Evolutionary conservation across 2,797 vertebrate genomes (phyloP), one percentile per base, ranked within the genome.

Genomic region (Eulemur mongoz): DNA sequence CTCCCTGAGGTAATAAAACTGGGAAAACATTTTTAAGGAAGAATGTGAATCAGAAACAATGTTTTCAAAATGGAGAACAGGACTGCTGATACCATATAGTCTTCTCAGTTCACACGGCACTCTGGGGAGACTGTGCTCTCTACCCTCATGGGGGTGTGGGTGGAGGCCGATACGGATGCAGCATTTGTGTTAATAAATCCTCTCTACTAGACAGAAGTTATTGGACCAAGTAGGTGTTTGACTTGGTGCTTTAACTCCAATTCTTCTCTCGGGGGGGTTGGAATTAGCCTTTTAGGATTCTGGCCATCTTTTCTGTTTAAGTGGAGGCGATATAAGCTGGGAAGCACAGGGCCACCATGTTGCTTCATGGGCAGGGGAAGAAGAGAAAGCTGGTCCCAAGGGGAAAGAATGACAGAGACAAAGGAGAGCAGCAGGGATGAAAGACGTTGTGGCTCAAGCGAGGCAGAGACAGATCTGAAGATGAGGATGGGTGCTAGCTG

Each of bases 1-100:
- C 82, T 92, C 84, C 84, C 93, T 72, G 50, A 82, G 32, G 50
- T 95, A 79, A 83, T 75, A 85, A 79, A 89, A 85, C 63, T 91
- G n/a, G 52, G 38, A 67, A 95, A 92, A 20, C 6, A 18, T 61
- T 87, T 85, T 82, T 54, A 65, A 50, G 23, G 7, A 89, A 92
- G 50, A 91, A 40, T 30, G 63, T 75, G 23, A 52, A 59, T 69
- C 22, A 57, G 25, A 92, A 94, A 80, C 54, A 3, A 91, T 75
- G 35, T 91, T 94, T 95, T 63, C 27, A 69, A 92, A 81, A 69
- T 69, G 14, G 35, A 76, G 6, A 75, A 32, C 4, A 59, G 20
- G n/a, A 75, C 69, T 38, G 10, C 4, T 61, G 17, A 72, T 0
- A 57, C 6, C 23, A n/a, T 8, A 65, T 1, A 30, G 25, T 82